phyloP scores from a whole-genome alignment of 1,140 invertebrate genomes.

The Trichonephila clavata region DNA sequence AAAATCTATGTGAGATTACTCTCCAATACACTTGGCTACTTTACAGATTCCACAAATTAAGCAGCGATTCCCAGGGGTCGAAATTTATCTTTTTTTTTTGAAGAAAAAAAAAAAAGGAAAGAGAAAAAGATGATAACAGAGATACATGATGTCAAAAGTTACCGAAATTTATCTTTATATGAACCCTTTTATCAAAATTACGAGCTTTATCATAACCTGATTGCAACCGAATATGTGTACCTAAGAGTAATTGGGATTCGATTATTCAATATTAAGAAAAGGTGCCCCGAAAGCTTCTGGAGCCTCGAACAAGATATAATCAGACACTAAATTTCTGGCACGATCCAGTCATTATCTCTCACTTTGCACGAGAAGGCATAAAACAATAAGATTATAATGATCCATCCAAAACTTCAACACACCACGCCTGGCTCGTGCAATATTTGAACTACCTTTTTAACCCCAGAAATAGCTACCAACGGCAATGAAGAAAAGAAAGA shows the following conservation, averaged over 20 bases:
- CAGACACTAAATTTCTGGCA: not conserved
- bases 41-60: too few species aligned
- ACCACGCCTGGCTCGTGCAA: slow-evolving; percentile 42
- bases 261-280: slow-evolving; percentile 4
- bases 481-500: not conserved
- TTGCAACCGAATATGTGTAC: too few species aligned
- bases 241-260: not conserved
- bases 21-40: too few species aligned
- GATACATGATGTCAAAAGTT: too few species aligned
- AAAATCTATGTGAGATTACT: too few species aligned
- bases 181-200: too few species aligned
- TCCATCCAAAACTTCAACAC: slow-evolving; percentile 48
- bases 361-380: slow-evolving; percentile 9
- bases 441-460: slow-evolving; percentile 63
- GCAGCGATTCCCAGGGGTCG: too few species aligned
- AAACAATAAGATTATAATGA: slow-evolving; percentile 59
- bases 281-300: not conserved
- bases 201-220: too few species aligned
- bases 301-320: slow-evolving; percentile 25
- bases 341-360: slow-evolving; percentile 34
- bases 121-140: too few species aligned
- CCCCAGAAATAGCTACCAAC: slow-evolving; percentile 46
- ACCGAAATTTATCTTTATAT: too few species aligned
- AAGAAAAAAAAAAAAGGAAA: too few species aligned
- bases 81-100: too few species aligned